Base-by-base conservation (phyloP, 1,140 invertebrate species). In the Leptopilina clavipes region DNA sequence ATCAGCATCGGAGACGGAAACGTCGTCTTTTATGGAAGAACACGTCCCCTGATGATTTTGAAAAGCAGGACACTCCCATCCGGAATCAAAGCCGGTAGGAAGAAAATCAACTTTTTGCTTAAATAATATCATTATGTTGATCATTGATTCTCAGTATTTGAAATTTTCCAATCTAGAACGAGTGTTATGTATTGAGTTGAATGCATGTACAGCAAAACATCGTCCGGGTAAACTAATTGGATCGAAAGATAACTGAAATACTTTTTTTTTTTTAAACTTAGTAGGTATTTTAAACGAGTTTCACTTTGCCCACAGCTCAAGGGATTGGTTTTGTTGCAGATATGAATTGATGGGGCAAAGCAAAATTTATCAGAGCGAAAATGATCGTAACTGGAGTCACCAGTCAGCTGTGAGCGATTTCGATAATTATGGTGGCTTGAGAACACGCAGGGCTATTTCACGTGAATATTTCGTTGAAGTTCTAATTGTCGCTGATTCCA, bases 401-500 rank as follows among this genome's bases (percentile, higher is more conserved):
- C 59, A 65, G 59, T 65, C 59, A 14, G 12, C 14, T 12, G 59
- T 31, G 25, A 22, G 22, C 25, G 59, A 65, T 65, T 76, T 74
- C 12, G 76, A 79, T 71, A 77, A 70, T 74, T 79, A 84, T 59
- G 82, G 77, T 40, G 72, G 56, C 56, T 87, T 86, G 88, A 83
- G 87, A 79, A 79, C 85, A 12, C 84, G 85, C 40, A 85, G 86
- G 76, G 85, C 88, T 59, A 75, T 87, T 65, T 91, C 93, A 5
- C 91, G 92, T 80, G 92, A 94, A 79, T 94, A 95, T 86, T 94
- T 93, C 81, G 92, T 97, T 44, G 96, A 97, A 89, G 92, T 96
- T 40, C 91, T 96, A 87, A 92, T 97, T 8, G 95, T 95, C 3
- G 95, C 95, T 31, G 96, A 97, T 86, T 87, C 89, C 12, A 95